Evolutionary conservation across 64 coral and sea anemone species (phyloP).

Genomic region (Pocillopora verrucosa): DNA sequence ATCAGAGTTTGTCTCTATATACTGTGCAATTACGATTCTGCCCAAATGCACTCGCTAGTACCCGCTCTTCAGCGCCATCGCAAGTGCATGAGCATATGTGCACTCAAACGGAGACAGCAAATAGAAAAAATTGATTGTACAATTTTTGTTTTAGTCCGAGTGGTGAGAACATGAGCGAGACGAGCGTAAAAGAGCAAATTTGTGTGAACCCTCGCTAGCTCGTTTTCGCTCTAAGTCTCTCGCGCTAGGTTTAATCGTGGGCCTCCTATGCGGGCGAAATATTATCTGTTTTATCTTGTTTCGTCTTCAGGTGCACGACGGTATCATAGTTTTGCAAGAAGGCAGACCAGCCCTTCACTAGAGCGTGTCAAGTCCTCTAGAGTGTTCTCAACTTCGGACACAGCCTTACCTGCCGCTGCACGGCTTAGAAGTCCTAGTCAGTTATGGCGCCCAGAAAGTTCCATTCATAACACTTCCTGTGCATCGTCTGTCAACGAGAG

Average conservation of each 20-base stretch:
- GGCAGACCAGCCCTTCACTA: neutral
- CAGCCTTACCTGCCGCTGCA: neutral
- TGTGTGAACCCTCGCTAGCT: too few relatives aligned
- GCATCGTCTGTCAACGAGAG: slow-evolving; percentile 37
- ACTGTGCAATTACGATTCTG: too few relatives aligned
- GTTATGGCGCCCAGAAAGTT: slow-evolving; percentile 56
- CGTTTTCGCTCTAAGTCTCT: too few relatives aligned
- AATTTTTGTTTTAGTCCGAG: too few relatives aligned
- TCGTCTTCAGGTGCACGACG: neutral
- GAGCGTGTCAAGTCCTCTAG: neutral
- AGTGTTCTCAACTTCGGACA: neutral
- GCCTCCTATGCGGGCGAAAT: neutral
- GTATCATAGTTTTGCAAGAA: slow-evolving; percentile 9
- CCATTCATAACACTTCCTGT: slow-evolving; percentile 57
- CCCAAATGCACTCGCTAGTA: too few relatives aligned
- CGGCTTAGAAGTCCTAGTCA: slow-evolving; percentile 42
- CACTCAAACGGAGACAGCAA: too few relatives aligned
- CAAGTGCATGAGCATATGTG: too few relatives aligned
- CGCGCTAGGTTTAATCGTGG: neutral
- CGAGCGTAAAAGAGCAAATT: too few relatives aligned
- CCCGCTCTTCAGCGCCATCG: too few relatives aligned
- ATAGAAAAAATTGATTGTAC: too few relatives aligned
- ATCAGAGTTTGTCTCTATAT: too few relatives aligned
- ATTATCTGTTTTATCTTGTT: neutral
- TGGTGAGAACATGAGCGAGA: too few relatives aligned